phyloP scores from a whole-genome alignment of 23 tunicate genomes.

The Pegea sp. region DNA sequence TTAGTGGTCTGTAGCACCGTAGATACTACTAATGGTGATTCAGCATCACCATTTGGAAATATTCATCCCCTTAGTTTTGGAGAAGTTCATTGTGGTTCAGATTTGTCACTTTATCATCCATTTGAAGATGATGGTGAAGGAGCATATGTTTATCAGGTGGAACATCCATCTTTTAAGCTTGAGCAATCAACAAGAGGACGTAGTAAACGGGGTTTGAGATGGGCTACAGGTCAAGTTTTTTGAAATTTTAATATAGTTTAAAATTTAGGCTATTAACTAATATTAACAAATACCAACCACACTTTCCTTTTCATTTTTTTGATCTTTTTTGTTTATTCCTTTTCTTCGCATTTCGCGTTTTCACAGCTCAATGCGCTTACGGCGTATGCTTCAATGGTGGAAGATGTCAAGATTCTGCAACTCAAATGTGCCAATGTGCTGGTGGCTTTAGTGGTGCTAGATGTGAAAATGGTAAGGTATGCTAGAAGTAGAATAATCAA shows the following conservation, averaged over 20 bases:
- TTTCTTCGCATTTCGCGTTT: too few species aligned
- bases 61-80: constrained; percentile 36
- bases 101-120: constrained; percentile 23
- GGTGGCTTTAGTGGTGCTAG: constrained; percentile 51
- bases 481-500: too few species aligned
- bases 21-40: too few species aligned
- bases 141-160: neutral
- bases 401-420: constrained; percentile 37
- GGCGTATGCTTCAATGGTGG: constrained; percentile 87
- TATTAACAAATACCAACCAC: neutral
- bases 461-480: constrained; percentile 57
- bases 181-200: too few species aligned
- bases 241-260: neutral
- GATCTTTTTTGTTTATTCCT: neutral
- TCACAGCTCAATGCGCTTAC: constrained; percentile 75
- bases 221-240: constrained; percentile 28
- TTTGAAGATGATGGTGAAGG: neutral
- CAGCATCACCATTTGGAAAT: constrained; percentile 32
- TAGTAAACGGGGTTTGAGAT: constrained; percentile 6
- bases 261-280: neutral
- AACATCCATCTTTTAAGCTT: too few species aligned
- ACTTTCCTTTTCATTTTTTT: neutral
- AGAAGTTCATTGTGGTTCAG: constrained; percentile 76
- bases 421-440: constrained; percentile 66
- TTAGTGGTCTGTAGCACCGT: too few species aligned